Evolutionary conservation across 2,797 vertebrate genomes (phyloP), one percentile per base, ranked within the genome.

Genomic region (Setipinna tenuifilis): DNA sequence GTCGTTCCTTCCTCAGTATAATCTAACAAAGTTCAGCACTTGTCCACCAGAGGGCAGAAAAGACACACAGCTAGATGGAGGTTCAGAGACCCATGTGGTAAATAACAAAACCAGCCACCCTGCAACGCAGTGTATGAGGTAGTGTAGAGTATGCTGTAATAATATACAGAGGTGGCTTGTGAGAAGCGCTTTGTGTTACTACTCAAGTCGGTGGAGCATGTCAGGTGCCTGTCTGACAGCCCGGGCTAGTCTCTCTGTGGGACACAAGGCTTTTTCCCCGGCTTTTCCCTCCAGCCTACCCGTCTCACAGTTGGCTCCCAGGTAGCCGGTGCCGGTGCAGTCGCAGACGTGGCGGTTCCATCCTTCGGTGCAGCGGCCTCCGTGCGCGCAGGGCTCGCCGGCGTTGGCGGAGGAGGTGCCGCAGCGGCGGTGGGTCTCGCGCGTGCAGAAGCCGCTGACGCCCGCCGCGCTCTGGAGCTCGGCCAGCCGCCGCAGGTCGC

Each of bases 261-360:
- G n/a, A n/a, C 50, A 54, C 2, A 54, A 14, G 50, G 50, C 50
- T 54, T 9, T 14, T 54, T 7, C 50, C 5, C 35, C 2, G 5
- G 35, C 2, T 5, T n/a, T n/a, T 41, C 35, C 35, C 35, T 5
- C 35, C 5, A 5, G 5, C 96, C 94, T 92, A 98, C 97, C 98
- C 87, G 95, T 96, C 91, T 98, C 97, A 44, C 98, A 98, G 93
- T 93, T 96, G 85, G 93, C 93, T 5, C 98, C 98, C 84, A 97
- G 93, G 92, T 94, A 98, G 83, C 97, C 98, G 0, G 97, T 98
- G 59, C 96, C 96, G 0, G 96, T 91, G 88, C 98, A 98, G 92
- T 98, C 97, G 44, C 98, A 98, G 85, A 98, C 90, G 86, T 97
- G 97, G 9, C 98, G 96, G 94, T 98, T 99, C 98, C 98, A 99